Conservation (phyloP, 2,888 invertebrate species). For the Parnassius mnemosyne region DNA sequence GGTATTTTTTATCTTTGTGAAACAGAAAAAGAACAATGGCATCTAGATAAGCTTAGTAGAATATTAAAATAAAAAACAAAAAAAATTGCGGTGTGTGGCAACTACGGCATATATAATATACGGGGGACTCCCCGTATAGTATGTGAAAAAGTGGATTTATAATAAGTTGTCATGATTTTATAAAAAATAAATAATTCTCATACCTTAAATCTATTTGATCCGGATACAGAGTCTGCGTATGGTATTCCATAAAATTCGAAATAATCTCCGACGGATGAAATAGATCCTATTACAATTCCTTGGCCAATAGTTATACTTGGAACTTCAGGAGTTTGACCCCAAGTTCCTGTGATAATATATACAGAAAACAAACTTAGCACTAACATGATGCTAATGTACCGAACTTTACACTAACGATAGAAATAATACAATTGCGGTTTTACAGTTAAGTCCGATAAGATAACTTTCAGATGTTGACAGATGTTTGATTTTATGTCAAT, state of each 20-base stretch:
- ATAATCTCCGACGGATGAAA: constrained; percentile 44
- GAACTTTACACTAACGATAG: constrained; percentile 10
- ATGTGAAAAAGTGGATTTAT: no score
- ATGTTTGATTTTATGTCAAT: constrained; percentile 14
- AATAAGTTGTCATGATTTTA: no score
- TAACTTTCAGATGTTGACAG: constrained; percentile 5
- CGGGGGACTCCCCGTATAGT: no score
- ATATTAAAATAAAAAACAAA: no score
- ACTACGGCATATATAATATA: no score
- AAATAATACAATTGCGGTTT: neutral
- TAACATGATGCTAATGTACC: constrained; percentile 44
- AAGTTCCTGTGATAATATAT: constrained; percentile 30
- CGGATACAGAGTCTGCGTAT: constrained; percentile 65
- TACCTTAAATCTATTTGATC: constrained; percentile 65
- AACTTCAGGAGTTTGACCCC: constrained; percentile 33
- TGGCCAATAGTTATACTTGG: constrained; percentile 50
- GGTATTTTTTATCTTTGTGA: no score
- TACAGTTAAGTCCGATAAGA: constrained; percentile 13
- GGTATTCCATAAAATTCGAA: constrained; percentile 66
- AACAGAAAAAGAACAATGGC: no score
- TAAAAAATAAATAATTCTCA: constrained; percentile 2
- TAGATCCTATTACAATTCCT: constrained; percentile 55
- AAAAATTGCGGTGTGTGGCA: no score
- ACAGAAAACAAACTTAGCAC: constrained; percentile 34
- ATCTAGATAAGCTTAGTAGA: no score